phyloP scores from a whole-genome alignment of 2,888 invertebrate genomes.

The Cantharis rustica region DNA sequence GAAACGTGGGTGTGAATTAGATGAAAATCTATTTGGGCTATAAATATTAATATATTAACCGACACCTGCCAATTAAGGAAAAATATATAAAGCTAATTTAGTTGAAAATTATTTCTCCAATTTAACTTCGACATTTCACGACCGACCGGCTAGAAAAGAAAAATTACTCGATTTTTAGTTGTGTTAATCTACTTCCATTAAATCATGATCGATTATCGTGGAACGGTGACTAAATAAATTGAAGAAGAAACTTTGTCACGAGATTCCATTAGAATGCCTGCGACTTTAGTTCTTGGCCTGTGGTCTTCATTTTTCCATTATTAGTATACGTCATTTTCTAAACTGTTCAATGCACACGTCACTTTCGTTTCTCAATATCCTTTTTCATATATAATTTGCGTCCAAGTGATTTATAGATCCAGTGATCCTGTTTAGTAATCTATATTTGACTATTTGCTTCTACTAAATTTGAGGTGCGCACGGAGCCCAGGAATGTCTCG shows the following conservation, averaged over 20 bases:
- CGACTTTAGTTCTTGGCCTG: not conserved
- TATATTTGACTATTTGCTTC: too few relatives aligned
- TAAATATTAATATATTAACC: not conserved
- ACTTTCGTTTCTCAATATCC: too few relatives aligned
- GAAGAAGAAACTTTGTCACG: not conserved
- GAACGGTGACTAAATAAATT: not conserved
- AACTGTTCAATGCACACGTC: too few relatives aligned
- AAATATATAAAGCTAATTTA: not conserved
- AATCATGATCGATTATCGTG: not conserved
- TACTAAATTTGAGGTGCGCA: too few relatives aligned
- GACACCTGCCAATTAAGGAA: slow-evolving; percentile 2
- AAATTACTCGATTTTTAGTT: not conserved
- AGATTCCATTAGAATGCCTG: not conserved
- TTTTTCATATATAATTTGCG: too few relatives aligned
- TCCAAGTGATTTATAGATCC: too few relatives aligned
- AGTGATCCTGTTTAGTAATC: too few relatives aligned
- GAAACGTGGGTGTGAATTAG: not conserved
- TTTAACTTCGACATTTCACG: not conserved
- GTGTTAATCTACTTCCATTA: not conserved
- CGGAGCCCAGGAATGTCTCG: too few relatives aligned
- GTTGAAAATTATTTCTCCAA: not conserved
- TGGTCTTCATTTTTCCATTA: not conserved
- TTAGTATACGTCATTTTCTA: not conserved
- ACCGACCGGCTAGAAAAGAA: not conserved
- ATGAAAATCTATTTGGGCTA: not conserved